Percentiles rank a stretch among this genome's conserved stretches.
phyloP scores from a whole-genome alignment of 2,797 vertebrate genomes.

The Bryconaethiops microstoma region DNA sequence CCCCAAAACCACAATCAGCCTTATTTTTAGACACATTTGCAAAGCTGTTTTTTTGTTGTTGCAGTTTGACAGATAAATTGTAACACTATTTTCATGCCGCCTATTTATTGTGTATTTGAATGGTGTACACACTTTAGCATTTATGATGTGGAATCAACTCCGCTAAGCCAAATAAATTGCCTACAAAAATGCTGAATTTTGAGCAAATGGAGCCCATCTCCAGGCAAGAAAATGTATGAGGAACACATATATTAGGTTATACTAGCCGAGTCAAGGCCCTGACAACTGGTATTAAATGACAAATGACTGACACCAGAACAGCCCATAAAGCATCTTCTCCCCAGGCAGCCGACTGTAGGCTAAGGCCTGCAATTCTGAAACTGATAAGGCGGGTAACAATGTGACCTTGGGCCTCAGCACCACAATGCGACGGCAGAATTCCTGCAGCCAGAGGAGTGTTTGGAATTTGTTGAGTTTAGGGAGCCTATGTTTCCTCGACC shows the following conservation, averaged over 20 bases:
- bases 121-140: conserved; percentile 9
- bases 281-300: conserved; percentile 58
- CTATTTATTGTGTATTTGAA: conserved; percentile 27
- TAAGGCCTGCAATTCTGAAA: conserved; percentile 59
- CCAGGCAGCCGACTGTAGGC: conserved; percentile 64
- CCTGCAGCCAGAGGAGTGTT: conserved; percentile 63
- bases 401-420: conserved; percentile 76
- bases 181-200: conserved; percentile 49
- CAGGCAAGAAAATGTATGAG: conserved; percentile 49
- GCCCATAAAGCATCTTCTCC: conserved; percentile 58
- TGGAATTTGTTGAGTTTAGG: conserved; percentile 68
- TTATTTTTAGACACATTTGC: conserved; percentile 14
- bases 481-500: conserved; percentile 73
- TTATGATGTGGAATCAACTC: conserved; percentile 34
- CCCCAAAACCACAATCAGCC: background rate
- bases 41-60: background rate
- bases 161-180: conserved; percentile 30
- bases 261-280: conserved; percentile 54
- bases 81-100: background rate
- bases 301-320: conserved; percentile 57
- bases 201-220: conserved; percentile 52
- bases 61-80: conserved; percentile 10
- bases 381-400: conserved; percentile 73
- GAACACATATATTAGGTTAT: conserved; percentile 54
- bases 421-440: conserved; percentile 72